These are phyloP conservation scores for Hippoglossus stenolepis DNA, from an alignment of 2,113 vertebrate species.

Conservation along the genomic window DNA sequence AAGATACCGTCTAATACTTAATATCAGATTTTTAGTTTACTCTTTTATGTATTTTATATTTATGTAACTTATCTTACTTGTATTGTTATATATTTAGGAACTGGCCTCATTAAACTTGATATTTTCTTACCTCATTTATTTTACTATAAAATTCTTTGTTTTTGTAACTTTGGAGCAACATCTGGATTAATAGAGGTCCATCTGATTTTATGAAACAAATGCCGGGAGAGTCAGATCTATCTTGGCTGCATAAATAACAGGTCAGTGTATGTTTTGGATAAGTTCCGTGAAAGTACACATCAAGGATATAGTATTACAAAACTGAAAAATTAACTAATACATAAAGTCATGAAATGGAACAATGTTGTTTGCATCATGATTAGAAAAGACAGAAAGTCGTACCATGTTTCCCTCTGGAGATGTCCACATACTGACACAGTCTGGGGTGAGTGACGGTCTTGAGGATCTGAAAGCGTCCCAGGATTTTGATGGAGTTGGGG, in stretches of 20 bases:
- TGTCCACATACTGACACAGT: slow-evolving; percentile 97
- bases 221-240: neutral
- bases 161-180: no score
- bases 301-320: neutral
- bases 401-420: slow-evolving; percentile 97
- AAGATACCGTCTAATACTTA: no score
- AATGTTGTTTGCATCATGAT: neutral
- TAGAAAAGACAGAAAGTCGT: slow-evolving; percentile 33
- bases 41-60: no score
- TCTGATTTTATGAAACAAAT: neutral
- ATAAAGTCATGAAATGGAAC: neutral
- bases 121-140: no score
- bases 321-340: no score
- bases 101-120: no score
- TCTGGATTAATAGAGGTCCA: neutral
- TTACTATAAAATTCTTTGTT: no score
- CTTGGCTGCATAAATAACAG: neutral
- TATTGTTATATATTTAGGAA: no score
- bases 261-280: neutral
- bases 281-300: neutral
- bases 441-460: slow-evolving; percentile 95
- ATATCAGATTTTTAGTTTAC: no score
- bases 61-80: no score
- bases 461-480: slow-evolving; percentile 97
- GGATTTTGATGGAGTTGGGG: slow-evolving; percentile 98